Evolutionary conservation across 2,113 vertebrate genomes (phyloP).

Genomic region (Rhinichthys klamathensis): DNA sequence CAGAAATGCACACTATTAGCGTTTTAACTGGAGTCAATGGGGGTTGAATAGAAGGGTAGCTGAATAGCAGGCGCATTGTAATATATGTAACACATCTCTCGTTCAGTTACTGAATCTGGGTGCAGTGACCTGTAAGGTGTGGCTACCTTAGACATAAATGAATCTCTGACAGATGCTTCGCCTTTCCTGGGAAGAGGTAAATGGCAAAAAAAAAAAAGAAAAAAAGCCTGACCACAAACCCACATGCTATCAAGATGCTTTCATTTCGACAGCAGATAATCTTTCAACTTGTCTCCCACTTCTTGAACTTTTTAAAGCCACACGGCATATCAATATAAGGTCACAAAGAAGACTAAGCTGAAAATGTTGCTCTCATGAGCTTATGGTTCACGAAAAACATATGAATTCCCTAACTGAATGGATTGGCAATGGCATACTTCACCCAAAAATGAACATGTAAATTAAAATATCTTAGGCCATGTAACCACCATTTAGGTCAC

Average conservation of each 20-base stretch:
- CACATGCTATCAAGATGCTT: not conserved
- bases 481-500: not conserved
- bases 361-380: not conserved
- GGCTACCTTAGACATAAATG: constrained; percentile 37
- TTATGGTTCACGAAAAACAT: not conserved
- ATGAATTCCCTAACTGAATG: not conserved
- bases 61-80: constrained; percentile 54
- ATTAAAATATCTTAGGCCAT: not conserved
- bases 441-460: not conserved
- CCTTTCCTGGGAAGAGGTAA: constrained; percentile 38
- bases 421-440: not conserved
- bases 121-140: constrained; percentile 46
- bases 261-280: not conserved
- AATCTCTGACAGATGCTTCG: constrained; percentile 33
- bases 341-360: not conserved
- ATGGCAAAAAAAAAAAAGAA: constrained; percentile 32
- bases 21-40: constrained; percentile 32
- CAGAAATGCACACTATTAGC: constrained; percentile 4
- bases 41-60: constrained; percentile 38
- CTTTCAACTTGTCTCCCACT: not conserved
- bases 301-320: constrained; percentile 6
- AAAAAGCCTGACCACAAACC: constrained; percentile 9
- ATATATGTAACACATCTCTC: constrained; percentile 45
- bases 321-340: not conserved
- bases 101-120: constrained; percentile 32